These are phyloP conservation scores for Eustalomyia histrio DNA, from an alignment of 2,888 invertebrate genomes.

Conservation along the genomic window DNA sequence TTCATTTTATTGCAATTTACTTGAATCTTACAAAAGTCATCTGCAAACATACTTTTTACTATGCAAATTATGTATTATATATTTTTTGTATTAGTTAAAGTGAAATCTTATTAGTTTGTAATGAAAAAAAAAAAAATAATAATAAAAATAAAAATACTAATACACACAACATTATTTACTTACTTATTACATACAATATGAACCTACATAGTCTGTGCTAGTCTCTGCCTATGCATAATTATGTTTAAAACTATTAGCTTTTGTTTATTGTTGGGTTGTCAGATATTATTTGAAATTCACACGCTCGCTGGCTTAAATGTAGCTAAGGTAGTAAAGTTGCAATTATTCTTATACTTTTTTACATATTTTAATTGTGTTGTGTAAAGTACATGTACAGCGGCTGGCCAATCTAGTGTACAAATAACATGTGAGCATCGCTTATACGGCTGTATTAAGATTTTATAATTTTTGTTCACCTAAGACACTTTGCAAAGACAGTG, in stretches of 20 bases:
- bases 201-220: not conserved
- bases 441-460: no score
- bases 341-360: constrained; percentile 13
- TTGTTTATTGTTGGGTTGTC: not conserved
- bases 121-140: not conserved
- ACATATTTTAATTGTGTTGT: constrained; percentile 2
- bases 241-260: constrained; percentile 14
- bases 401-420: no score
- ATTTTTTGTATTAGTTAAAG: constrained; percentile 5
- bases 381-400: not conserved
- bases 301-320: not conserved
- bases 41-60: not conserved
- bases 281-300: constrained; percentile 10
- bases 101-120: constrained; percentile 14
- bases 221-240: constrained; percentile 13
- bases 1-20: no score
- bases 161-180: no score
- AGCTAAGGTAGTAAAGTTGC: not conserved
- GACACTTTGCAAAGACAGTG: no score
- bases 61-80: constrained; percentile 19
- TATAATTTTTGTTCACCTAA: no score
- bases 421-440: no score
- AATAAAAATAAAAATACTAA: not conserved
- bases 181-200: no score
- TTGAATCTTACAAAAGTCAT: no score